Percentiles rank a stretch among this genome's conserved stretches.
phyloP scores from a whole-genome alignment of 1,140 invertebrate species.

The Drosophila orosa region DNA sequence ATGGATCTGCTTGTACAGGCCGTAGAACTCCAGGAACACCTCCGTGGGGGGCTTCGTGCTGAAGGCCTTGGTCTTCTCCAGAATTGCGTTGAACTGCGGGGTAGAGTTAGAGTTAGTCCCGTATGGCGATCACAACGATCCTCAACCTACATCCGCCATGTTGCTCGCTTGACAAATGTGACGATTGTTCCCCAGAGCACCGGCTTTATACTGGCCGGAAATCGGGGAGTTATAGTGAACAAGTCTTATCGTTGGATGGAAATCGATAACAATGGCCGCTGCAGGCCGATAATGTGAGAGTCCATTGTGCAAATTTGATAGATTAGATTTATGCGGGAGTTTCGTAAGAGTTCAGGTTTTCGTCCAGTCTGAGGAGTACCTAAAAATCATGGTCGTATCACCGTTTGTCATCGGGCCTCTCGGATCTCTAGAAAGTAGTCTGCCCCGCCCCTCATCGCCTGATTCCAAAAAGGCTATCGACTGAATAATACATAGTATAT shows the following conservation, averaged over 20 bases:
- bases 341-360: slow-evolving; percentile 42
- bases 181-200: slow-evolving; percentile 3
- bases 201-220: slow-evolving; percentile 34
- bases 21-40: slow-evolving; percentile 94
- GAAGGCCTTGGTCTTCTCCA: slow-evolving; percentile 91
- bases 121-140: not conserved
- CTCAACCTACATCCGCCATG: slow-evolving; percentile 72
- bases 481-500: not conserved
- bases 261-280: slow-evolving; percentile 30
- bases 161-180: slow-evolving; percentile 41
- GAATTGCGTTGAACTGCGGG: slow-evolving; percentile 89
- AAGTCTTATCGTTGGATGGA: slow-evolving; percentile 24
- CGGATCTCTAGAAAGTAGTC: slow-evolving; percentile 32
- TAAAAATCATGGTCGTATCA: slow-evolving; percentile 20
- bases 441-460: slow-evolving; percentile 3
- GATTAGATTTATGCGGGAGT: slow-evolving; percentile 48
- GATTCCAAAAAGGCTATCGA: slow-evolving; percentile 18
- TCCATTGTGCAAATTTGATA: slow-evolving; percentile 33
- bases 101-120: not conserved
- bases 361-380: not conserved
- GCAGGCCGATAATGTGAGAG: slow-evolving; percentile 30
- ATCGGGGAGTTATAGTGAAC: slow-evolving; percentile 20
- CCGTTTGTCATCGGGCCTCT: slow-evolving; percentile 30
- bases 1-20: slow-evolving; percentile 94
- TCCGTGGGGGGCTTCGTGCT: slow-evolving; percentile 90